Conservation (phyloP, 2,113 vertebrate species). For the Sclerurus mexicanus region DNA sequence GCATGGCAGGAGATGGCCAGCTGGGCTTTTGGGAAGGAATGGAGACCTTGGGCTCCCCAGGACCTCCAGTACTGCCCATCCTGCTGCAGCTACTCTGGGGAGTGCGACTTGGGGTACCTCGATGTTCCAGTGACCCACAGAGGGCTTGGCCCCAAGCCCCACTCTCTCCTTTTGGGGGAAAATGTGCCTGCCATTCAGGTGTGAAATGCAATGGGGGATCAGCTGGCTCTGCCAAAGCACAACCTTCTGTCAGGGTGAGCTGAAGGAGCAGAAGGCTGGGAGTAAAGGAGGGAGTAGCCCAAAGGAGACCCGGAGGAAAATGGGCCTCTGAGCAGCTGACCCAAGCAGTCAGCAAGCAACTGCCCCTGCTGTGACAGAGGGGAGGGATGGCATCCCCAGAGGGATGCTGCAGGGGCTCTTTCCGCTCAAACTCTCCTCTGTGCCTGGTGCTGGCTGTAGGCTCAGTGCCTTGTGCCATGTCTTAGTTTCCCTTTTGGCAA, state of each 20-base stretch:
- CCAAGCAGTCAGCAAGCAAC: not conserved
- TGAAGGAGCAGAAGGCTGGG: not conserved
- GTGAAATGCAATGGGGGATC: not conserved
- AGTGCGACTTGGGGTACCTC: not conserved
- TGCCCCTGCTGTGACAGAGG: accelerated
- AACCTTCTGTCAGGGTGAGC: not conserved
- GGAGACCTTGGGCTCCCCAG: not conserved
- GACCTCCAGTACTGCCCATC: accelerated
- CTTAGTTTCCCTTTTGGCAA: not conserved
- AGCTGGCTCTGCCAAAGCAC: not conserved
- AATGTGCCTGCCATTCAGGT: not conserved
- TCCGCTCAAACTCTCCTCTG: not conserved
- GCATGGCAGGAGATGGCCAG: not conserved
- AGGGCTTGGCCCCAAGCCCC: not conserved
- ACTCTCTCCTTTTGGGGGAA: not conserved
- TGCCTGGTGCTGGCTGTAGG: not conserved
- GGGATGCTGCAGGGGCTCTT: not conserved
- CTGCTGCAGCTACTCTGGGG: accelerated
- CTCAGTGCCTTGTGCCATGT: accelerated
- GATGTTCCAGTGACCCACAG: not conserved
- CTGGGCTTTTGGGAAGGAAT: not conserved
- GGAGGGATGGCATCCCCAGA: not conserved
- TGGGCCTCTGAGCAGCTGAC: not conserved
- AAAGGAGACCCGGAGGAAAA: not conserved
- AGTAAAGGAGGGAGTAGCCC: not conserved